These are phyloP conservation scores for Monochamus saltuarius DNA, from an alignment of 1,140 invertebrate genomes.

Conservation along the genomic window DNA sequence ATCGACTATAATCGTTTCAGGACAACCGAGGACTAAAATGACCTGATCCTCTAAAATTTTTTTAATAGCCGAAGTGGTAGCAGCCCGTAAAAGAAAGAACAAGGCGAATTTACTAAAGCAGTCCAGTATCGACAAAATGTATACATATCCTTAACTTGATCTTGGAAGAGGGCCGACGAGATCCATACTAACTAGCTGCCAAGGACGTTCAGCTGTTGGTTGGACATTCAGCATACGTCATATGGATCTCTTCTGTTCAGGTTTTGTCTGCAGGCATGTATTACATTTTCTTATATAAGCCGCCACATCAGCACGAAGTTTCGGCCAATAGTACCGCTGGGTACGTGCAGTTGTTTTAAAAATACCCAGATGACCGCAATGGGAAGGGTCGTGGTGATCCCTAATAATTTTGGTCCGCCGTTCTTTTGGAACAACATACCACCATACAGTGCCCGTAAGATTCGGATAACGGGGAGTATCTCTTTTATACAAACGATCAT, in stretches of 20 bases:
- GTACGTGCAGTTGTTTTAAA: slow-evolving; percentile 36
- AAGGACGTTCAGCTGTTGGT: slow-evolving; percentile 1
- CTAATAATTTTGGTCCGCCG: slow-evolving; percentile 21
- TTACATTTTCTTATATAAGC: slow-evolving; percentile 36
- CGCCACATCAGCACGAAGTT: slow-evolving; percentile 34
- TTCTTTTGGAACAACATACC: slow-evolving; percentile 33
- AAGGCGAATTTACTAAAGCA: slow-evolving; percentile 42
- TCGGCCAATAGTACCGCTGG: slow-evolving; percentile 36
- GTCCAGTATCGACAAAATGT: slow-evolving; percentile 46
- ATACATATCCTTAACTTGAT: slow-evolving; percentile 37
- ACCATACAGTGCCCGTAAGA: slow-evolving; percentile 31
- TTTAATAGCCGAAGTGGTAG: slow-evolving; percentile 21
- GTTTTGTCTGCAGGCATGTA: slow-evolving; percentile 38
- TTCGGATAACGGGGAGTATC: not conserved
- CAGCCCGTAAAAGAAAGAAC: slow-evolving; percentile 17
- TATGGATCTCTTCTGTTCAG: slow-evolving; percentile 10
- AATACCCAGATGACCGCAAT: slow-evolving; percentile 36
- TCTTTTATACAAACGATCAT: slow-evolving; percentile 25
- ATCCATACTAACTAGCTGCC: slow-evolving; percentile 15
- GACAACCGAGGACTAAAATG: slow-evolving; percentile 26
- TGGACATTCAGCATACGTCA: slow-evolving; percentile 29
- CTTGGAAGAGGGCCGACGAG: slow-evolving; percentile 35
- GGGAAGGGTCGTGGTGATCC: slow-evolving; percentile 15
- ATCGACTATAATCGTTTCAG: slow-evolving; percentile 27
- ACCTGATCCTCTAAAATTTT: slow-evolving; percentile 28